Conservation (phyloP, 2,113 vertebrate genomes). For the Nesoenas mayeri region DNA sequence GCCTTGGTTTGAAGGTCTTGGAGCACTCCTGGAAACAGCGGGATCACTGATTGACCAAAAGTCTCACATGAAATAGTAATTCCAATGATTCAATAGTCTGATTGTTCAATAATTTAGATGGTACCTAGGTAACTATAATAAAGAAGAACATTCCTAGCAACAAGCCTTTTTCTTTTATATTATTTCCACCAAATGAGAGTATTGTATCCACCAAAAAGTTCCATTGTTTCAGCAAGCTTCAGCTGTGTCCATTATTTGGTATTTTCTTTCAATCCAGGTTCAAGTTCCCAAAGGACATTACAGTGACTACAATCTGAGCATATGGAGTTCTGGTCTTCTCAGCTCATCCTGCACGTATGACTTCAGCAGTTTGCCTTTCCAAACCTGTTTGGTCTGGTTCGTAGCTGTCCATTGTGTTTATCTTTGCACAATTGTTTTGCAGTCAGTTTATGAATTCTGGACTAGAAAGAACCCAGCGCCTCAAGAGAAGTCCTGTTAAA, state of each 20-base stretch:
- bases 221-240: neutral
- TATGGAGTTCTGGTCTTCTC: neutral
- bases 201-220: neutral
- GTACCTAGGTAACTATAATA: neutral
- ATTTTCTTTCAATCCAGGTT: neutral
- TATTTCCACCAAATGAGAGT: neutral
- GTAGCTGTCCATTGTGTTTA: neutral
- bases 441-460: neutral
- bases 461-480: neutral
- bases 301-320: neutral
- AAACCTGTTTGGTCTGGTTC: neutral
- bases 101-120: neutral
- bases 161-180: neutral
- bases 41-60: neutral
- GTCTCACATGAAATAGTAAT: neutral
- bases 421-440: neutral
- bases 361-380: neutral
- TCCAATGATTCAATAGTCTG: neutral
- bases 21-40: neutral
- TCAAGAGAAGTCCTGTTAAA: neutral
- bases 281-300: fast-evolving
- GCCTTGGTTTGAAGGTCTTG: neutral
- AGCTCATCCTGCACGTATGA: neutral
- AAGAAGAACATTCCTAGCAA: neutral
- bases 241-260: neutral